phyloP scores from a whole-genome alignment of 2,888 invertebrate genomes.

The Eupithecia insigniata region DNA sequence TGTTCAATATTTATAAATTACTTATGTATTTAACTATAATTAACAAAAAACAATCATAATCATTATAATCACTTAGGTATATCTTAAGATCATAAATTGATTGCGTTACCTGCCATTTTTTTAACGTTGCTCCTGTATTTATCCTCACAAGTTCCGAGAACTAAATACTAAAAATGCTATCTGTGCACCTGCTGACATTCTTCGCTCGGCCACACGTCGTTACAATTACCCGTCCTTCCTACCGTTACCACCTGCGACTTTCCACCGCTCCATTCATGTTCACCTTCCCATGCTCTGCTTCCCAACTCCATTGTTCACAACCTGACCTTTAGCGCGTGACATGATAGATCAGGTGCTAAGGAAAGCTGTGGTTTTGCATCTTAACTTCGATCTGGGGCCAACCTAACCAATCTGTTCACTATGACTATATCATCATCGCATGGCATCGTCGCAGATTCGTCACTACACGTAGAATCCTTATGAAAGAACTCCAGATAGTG shows the following conservation, averaged over 20 bases:
- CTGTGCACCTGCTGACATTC: slow-evolving; percentile 9
- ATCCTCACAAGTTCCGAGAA: no score
- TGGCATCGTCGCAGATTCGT: no score
- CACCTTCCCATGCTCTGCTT: slow-evolving; percentile 76
- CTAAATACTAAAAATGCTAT: neutral
- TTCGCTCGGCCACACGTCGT: neutral
- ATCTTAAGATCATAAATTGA: no score
- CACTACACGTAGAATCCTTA: no score
- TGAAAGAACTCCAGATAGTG: no score
- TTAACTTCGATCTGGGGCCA: slow-evolving; percentile 19
- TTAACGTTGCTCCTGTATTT: no score
- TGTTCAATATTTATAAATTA: no score
- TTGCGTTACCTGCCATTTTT: no score
- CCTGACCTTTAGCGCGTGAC: slow-evolving; percentile 69
- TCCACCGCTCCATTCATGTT: slow-evolving; percentile 58
- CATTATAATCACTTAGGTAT: no score
- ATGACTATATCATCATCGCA: no score
- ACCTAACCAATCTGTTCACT: neutral
- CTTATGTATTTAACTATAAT: no score
- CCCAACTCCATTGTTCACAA: slow-evolving; percentile 70
- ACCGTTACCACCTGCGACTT: slow-evolving; percentile 54
- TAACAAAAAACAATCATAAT: no score
- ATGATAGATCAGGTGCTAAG: slow-evolving; percentile 59
- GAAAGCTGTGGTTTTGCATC: slow-evolving; percentile 41
- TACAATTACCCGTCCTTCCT: slow-evolving; percentile 30